Base-by-base conservation (phyloP, 2,113 vertebrate species). In the Mustela lutreola region DNA sequence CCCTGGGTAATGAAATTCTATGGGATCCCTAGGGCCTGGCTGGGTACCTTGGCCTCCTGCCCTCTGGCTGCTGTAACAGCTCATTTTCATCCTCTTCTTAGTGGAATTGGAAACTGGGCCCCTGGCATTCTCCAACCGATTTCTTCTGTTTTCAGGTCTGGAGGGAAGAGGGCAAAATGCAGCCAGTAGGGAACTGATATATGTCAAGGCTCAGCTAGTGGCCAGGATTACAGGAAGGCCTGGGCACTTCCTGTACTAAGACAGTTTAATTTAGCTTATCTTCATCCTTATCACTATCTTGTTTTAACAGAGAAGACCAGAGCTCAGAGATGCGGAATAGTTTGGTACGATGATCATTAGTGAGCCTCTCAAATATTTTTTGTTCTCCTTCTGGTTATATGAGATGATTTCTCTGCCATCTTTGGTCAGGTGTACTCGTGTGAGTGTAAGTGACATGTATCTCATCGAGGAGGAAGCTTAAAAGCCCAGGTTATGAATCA, bases 31-130 rank as follows among this genome's bases (percentile, higher is more conserved):
- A 24, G 82, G 65, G 28, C 28, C 80, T 53, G 82, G 28, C 60
- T 26, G 31, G 21, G 82, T 88, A 63, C 67, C 62, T 50, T 96
- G 94, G 84, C 81, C 84, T 91, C 58, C 58, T 97, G 95, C 83
- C 94, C 90, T 92, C 36, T 96, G 90, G 76, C 80, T 79, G 26
- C 89, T 71, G 8, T 87, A 87, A 28, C 1, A 73, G 67, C 76
- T 91, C 16, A 24, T 96, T 97, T 97, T 92, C 87, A 81, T 85
- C 92, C 58, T 85, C 58, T 96, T 94, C 78, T 89, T 82, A 53
- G 84, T 85, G 71, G 56, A 96, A 91, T 28, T 95, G 67, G 95
- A 95, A 94, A 84, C 39, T 1, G 0, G 8, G 80, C 33, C 36
- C 87, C 63, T 96, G 90, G 67, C 58, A 67, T 85, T 53, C 60